Evolutionary conservation across 2,113 vertebrate species (phyloP).

Genomic region (Scomber colias): DNA sequence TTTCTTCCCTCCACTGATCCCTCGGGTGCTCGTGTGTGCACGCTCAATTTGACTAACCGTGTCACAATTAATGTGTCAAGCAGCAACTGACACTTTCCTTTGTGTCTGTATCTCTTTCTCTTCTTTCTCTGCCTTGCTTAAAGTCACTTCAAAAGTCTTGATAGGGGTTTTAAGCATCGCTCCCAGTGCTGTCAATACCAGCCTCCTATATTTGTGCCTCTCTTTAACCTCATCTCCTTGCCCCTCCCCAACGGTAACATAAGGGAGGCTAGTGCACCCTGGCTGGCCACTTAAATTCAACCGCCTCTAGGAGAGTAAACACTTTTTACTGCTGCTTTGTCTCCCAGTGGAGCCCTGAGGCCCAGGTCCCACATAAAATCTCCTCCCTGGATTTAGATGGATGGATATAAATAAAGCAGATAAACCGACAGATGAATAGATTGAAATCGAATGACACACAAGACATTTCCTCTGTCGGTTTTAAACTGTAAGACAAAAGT

Average conservation of each 20-base stretch:
- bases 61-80: conserved; percentile 16
- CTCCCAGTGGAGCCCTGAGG: conserved; percentile 33
- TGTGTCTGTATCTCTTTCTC: not conserved
- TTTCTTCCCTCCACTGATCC: conserved; percentile 28
- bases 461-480: not conserved
- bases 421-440: conserved; percentile 4
- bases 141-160: conserved; percentile 7
- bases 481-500: conserved; percentile 3
- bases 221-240: not conserved
- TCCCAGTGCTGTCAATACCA: not conserved
- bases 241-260: conserved; percentile 54
- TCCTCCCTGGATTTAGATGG: conserved; percentile 32
- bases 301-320: conserved; percentile 67
- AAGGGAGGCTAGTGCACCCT: conserved; percentile 49
- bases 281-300: conserved; percentile 56
- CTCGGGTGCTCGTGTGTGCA: not conserved
- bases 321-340: conserved; percentile 56
- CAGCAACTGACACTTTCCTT: conserved; percentile 1
- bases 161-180: not conserved
- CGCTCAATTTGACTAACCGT: conserved; percentile 20
- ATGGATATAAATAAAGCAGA: conserved; percentile 15
- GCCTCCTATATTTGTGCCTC: conserved; percentile 32
- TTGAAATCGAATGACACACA: conserved; percentile 6
- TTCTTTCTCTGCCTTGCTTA: not conserved
- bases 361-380: conserved; percentile 34